A percentile compares a stretch with the other conserved stretches of the same genome.
Evolutionary conservation across 2,797 vertebrate genomes (phyloP).

Genomic region (Epinephelus malabaricus): DNA sequence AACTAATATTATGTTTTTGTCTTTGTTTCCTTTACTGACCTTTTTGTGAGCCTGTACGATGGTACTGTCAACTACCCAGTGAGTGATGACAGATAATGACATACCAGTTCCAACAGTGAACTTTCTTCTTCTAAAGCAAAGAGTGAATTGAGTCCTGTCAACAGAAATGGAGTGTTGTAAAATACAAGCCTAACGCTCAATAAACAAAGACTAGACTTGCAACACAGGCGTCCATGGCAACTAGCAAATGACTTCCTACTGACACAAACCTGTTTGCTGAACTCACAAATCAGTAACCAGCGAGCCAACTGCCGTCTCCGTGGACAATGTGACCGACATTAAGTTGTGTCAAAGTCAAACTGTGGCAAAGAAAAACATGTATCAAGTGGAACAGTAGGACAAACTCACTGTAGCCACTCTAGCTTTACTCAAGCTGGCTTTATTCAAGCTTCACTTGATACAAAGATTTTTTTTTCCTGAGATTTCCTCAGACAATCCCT

Average conservation of each 20-base stretch:
- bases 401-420: neutral
- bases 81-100: constrained; percentile 10
- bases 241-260: constrained; percentile 59
- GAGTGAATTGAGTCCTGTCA: constrained; percentile 6
- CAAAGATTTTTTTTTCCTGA: neutral
- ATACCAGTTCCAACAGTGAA: neutral
- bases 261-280: constrained; percentile 76
- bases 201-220: constrained; percentile 59
- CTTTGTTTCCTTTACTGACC: too few species aligned
- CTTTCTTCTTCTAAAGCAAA: constrained; percentile 10
- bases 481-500: constrained; percentile 2
- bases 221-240: constrained; percentile 66
- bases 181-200: constrained; percentile 30
- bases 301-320: constrained; percentile 32
- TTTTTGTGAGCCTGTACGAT: neutral
- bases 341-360: constrained; percentile 56
- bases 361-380: constrained; percentile 2
- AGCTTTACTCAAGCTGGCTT: neutral
- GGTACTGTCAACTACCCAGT: neutral
- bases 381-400: constrained; percentile 8
- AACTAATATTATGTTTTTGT: too few species aligned
- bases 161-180: constrained; percentile 11
- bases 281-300: constrained; percentile 77
- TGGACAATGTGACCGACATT: constrained; percentile 37
- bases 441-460: neutral